phyloP scores from a whole-genome alignment of 2,888 invertebrate genomes.

The Nomada goodeniana region DNA sequence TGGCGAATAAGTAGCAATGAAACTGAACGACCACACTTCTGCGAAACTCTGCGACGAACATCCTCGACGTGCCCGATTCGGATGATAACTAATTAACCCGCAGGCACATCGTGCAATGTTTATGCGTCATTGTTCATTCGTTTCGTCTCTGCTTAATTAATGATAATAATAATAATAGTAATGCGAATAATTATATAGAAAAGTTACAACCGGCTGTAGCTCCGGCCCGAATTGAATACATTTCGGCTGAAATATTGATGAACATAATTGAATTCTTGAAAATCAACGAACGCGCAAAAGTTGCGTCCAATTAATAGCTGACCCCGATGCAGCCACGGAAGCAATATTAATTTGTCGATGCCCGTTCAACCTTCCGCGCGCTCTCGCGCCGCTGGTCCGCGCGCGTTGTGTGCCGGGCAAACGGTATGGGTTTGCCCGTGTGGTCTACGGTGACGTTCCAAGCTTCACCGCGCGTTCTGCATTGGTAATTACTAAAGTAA shows the following conservation, averaged over 20 bases:
- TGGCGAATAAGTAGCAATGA: neutral
- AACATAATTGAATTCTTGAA: neutral
- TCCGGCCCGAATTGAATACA: too few species aligned
- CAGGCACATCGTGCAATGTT: too few species aligned
- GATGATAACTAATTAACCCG: too few species aligned
- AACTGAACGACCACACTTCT: neutral
- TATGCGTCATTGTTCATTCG: too few species aligned
- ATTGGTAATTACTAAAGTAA: constrained; percentile 73
- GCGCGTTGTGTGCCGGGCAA: constrained; percentile 30
- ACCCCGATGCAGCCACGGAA: constrained; percentile 54
- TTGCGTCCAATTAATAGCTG: constrained; percentile 52
- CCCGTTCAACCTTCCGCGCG: constrained; percentile 54
- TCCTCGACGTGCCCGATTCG: neutral
- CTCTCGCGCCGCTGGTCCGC: constrained; percentile 16
- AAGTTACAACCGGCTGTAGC: too few species aligned
- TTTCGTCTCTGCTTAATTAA: too few species aligned
- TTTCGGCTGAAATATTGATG: neutral
- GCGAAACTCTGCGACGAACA: neutral
- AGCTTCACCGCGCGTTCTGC: constrained; percentile 61
- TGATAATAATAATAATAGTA: too few species aligned
- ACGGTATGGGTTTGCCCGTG: constrained; percentile 34
- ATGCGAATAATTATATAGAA: too few species aligned
- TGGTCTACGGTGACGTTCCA: constrained; percentile 61
- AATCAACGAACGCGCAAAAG: constrained; percentile 37
- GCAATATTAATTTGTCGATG: constrained; percentile 69